Evolutionary conservation across 1,140 invertebrate genomes (phyloP).

Genomic region (Samia ricini): DNA sequence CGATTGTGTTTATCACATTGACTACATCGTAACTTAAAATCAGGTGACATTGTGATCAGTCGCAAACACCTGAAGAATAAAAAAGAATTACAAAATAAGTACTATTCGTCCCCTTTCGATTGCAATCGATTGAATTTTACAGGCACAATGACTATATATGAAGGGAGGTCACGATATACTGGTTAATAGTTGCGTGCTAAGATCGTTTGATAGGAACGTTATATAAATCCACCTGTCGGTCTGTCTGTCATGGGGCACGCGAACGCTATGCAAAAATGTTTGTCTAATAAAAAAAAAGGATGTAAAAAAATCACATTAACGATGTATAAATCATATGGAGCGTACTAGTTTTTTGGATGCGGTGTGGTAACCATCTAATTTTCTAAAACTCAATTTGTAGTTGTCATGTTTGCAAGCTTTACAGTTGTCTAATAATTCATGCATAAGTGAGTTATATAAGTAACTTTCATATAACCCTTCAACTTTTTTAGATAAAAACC

Average conservation of each 20-base stretch:
- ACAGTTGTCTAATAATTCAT: too few species aligned
- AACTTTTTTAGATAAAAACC: too few species aligned
- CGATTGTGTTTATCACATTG: too few species aligned
- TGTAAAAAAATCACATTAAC: neutral
- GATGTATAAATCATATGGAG: neutral
- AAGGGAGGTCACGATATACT: constrained; percentile 28
- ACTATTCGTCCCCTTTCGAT: too few species aligned
- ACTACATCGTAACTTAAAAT: too few species aligned
- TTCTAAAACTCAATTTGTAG: neutral
- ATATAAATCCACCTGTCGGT: constrained; percentile 69
- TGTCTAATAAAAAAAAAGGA: constrained; percentile 14
- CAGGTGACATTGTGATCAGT: too few species aligned
- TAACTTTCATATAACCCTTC: too few species aligned
- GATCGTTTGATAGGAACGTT: constrained; percentile 66
- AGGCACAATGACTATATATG: neutral
- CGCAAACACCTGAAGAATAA: too few species aligned
- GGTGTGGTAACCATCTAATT: neutral
- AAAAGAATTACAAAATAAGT: too few species aligned
- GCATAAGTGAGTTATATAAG: too few species aligned
- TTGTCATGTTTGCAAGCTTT: too few species aligned
- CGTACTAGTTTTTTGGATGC: neutral
- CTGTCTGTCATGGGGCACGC: constrained; percentile 62
- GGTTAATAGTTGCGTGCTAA: constrained; percentile 52
- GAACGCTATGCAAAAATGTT: constrained; percentile 59
- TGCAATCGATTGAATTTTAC: neutral